These are phyloP conservation scores for Grallaria varia DNA, from an alignment of 2,113 vertebrate species.

Conservation along the genomic window DNA sequence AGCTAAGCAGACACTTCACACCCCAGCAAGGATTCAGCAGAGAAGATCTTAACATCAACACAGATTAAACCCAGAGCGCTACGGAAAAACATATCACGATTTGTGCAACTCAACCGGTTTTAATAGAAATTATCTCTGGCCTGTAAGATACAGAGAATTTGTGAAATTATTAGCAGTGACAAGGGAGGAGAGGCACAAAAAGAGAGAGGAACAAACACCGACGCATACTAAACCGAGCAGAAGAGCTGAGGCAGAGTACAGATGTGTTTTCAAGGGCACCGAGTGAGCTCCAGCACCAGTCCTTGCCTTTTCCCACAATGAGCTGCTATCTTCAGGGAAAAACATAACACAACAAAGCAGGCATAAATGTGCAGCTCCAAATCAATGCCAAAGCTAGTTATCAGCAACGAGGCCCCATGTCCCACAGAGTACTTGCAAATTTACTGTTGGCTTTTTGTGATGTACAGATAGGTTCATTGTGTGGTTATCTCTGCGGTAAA, in stretches of 20 bases:
- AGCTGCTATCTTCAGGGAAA: not conserved
- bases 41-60: not conserved
- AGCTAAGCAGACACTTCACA: conserved; percentile 8
- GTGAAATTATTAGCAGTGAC: not conserved
- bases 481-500: not conserved
- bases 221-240: not conserved
- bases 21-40: not conserved
- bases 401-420: not conserved
- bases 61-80: not conserved
- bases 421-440: not conserved
- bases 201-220: not conserved
- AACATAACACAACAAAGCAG: not conserved
- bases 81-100: not conserved
- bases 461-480: conserved; percentile 9
- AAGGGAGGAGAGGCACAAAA: not conserved
- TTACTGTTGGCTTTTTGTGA: not conserved
- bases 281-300: not conserved
- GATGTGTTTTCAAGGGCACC: not conserved
- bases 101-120: not conserved
- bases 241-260: not conserved
- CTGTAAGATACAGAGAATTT: not conserved
- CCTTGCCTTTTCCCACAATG: not conserved
- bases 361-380: not conserved
- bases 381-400: not conserved
- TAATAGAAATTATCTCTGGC: not conserved